Evolutionary conservation across 2,797 vertebrate genomes (phyloP), one percentile per base, ranked within the genome.

Genomic region (Falco concolor): DNA sequence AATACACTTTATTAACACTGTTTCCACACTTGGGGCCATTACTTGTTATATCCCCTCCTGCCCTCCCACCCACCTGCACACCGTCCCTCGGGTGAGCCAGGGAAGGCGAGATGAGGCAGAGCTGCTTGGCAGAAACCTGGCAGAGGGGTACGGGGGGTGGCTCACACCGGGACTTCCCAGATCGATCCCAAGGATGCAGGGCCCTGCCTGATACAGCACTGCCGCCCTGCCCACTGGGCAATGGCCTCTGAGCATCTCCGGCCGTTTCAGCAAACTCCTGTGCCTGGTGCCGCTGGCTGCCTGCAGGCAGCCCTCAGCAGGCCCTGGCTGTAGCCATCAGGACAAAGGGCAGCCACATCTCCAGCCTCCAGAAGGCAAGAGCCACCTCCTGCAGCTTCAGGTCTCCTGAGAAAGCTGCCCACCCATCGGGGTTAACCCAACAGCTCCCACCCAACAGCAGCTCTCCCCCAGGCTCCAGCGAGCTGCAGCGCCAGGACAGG

Each of bases 1-100:
- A 98, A 98, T 98, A 98, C 98, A 95, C 97, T 95, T 96, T 97
- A 98, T 98, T 98, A 98, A 98, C 98, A 98, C 97, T 96, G 97
- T 84, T 96, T 97, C 96, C 97, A 95, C 93, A 94, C 95, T 96
- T 19, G 17, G 93, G 97, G 97, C 95, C 97, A 96, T 98, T 96
- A 97, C 96, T 85, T 95, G 90, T 95, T 97, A 96, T 94, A 79
- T 93, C 30, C 81, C 82, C 63, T 93, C 91, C 88, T 89, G 93
- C 94, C n/a, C 61, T 89, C 95, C 87, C 91, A 92, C 80, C 77
- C 65, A 89, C 72, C 72, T 11, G 12, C 70, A 44, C 14, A 5
- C 30, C 1, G 12, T 80, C 85, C 89, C 94, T 83, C 0, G 17
- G 78, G 75, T 42, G 89, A 96, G 84, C 40, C 68, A 47, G 47